phyloP scores from a whole-genome alignment of 1,140 invertebrate genomes.

The Lamellibrachia luymesi region DNA sequence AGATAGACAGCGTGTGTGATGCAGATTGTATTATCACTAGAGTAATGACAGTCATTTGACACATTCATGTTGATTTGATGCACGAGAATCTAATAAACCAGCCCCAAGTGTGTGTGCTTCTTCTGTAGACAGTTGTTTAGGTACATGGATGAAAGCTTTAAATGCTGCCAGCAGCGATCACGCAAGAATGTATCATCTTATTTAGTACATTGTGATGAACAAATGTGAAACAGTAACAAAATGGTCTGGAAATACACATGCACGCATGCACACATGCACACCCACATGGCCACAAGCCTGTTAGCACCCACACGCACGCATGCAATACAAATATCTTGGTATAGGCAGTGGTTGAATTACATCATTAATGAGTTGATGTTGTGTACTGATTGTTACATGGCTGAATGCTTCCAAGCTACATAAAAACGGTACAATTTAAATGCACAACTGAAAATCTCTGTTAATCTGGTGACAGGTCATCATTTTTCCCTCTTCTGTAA shows the following conservation, averaged over 20 bases:
- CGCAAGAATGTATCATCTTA: not conserved
- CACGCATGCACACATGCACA: not conserved
- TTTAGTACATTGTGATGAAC: not conserved
- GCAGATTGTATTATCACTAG: not conserved
- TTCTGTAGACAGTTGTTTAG: not conserved
- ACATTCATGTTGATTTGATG: not conserved
- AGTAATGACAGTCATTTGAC: not conserved
- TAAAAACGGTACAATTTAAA: too few relatives aligned
- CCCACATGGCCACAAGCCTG: too few relatives aligned
- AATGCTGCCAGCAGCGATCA: not conserved
- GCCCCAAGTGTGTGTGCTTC: not conserved
- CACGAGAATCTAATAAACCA: not conserved
- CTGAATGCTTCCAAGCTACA: too few relatives aligned
- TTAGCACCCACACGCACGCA: too few relatives aligned
- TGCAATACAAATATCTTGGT: too few relatives aligned
- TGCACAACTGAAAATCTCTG: too few relatives aligned
- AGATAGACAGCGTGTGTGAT: not conserved
- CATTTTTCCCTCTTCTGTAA: too few relatives aligned
- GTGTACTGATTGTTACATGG: too few relatives aligned
- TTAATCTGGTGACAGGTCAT: too few relatives aligned
- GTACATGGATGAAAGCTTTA: not conserved
- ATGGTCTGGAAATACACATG: too few relatives aligned
- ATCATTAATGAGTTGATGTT: too few relatives aligned
- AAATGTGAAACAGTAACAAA: not conserved
- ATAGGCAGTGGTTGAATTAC: not conserved